A percentile compares a stretch with the other conserved stretches of the same genome.
phyloP scores from a whole-genome alignment of 2,113 vertebrate genomes.

The Geococcyx californianus region DNA sequence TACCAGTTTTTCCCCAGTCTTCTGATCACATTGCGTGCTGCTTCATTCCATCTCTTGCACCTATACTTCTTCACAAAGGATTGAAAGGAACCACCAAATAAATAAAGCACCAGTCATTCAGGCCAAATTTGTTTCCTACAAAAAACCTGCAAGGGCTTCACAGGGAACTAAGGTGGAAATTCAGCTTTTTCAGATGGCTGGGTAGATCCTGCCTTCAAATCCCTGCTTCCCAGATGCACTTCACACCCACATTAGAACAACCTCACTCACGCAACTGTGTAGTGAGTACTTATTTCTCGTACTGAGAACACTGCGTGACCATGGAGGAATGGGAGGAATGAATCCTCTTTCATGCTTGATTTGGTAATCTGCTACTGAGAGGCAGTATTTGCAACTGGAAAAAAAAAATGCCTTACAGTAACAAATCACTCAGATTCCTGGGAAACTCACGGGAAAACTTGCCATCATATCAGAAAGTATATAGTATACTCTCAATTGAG shows the following conservation, averaged over 20 bases:
- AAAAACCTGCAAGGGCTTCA: neutral
- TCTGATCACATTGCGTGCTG: accelerated
- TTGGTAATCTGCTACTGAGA: slow-evolving; percentile 18
- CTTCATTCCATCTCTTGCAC: neutral
- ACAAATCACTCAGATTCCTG: neutral
- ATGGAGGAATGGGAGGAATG: neutral
- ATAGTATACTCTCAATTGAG: neutral
- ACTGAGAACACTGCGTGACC: neutral
- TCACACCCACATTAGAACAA: neutral
- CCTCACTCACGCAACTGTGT: neutral
- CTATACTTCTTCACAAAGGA: neutral
- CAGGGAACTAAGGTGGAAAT: neutral
- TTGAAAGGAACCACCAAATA: neutral
- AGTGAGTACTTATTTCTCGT: neutral
- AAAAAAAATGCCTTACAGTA: slow-evolving; percentile 12
- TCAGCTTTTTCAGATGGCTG: neutral
- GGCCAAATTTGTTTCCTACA: neutral
- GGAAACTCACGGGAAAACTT: neutral
- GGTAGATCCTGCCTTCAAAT: neutral
- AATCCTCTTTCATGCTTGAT: neutral
- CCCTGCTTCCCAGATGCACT: neutral
- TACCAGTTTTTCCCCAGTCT: neutral
- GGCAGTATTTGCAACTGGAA: neutral
- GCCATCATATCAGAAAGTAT: neutral
- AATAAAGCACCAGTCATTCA: neutral